A percentile compares a stretch with the other conserved stretches of the same genome.
Evolutionary conservation across 2,888 invertebrate species (phyloP).

Genomic region (Chaitophorus viminalis): DNA sequence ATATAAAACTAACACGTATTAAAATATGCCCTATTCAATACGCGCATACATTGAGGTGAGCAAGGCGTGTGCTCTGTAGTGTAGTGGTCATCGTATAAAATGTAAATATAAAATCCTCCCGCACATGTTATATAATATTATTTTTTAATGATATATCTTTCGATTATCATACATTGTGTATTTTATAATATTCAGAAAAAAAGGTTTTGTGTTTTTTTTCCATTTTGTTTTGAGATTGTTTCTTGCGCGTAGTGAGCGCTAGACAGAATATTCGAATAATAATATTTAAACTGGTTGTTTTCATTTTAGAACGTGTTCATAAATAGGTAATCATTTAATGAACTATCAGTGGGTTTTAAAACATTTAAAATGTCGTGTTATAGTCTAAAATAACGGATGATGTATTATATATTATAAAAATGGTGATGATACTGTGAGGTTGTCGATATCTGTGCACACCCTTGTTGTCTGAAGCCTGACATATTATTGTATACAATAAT

Average conservation of each 20-base stretch:
- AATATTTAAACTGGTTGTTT: not conserved
- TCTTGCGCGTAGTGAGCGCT: not conserved
- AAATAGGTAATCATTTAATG: not conserved
- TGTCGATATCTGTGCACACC: conserved; percentile 15
- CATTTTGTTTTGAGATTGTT: not conserved
- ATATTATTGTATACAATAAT: not conserved
- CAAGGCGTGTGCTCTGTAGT: not conserved
- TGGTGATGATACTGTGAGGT: conserved; percentile 22
- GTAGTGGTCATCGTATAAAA: conserved; percentile 33
- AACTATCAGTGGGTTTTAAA: not conserved
- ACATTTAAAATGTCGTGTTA: conserved; percentile 17
- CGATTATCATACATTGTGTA: not conserved
- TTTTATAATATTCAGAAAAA: not conserved
- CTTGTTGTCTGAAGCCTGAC: not conserved
- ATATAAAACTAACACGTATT: conserved; percentile 11
- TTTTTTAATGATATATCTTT: not conserved
- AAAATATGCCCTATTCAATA: conserved; percentile 14
- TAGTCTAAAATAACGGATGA: not conserved
- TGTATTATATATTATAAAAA: not conserved
- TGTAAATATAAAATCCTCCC: conserved; percentile 7
- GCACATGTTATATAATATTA: not conserved
- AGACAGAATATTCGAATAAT: not conserved
- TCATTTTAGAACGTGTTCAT: not conserved
- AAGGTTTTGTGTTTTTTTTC: not conserved
- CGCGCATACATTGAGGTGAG: conserved; percentile 23